These are phyloP conservation scores for Invenusta paracnida DNA, from an alignment of 2,888 invertebrate species.

Conservation along the genomic window DNA sequence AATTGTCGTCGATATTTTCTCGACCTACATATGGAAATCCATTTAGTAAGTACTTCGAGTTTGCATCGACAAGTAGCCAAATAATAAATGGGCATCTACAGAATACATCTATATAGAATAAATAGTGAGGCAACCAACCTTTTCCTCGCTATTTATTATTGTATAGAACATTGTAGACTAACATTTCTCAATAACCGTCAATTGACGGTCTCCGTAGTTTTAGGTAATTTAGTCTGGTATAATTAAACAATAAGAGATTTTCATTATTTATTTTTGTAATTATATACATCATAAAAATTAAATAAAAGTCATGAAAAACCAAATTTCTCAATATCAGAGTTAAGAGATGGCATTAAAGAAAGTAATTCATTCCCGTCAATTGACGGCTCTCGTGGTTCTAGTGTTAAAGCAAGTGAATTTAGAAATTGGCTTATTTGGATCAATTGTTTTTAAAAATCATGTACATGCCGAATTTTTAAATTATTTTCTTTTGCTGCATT, in stretches of 20 bases:
- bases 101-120: neutral
- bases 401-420: neutral
- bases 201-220: slow-evolving; percentile 6
- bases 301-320: slow-evolving; percentile 11
- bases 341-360: slow-evolving; percentile 29
- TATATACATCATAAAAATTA: slow-evolving; percentile 29
- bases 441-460: neutral
- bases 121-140: slow-evolving; percentile 23
- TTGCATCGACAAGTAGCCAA: slow-evolving; percentile 15
- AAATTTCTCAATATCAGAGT: slow-evolving; percentile 10
- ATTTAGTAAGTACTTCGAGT: slow-evolving; percentile 17
- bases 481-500: neutral
- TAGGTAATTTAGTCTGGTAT: slow-evolving; percentile 23
- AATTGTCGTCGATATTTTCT: slow-evolving; percentile 25
- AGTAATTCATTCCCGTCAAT: slow-evolving; percentile 29
- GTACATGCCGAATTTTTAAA: neutral
- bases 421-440: neutral
- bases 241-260: slow-evolving; percentile 26
- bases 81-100: slow-evolving; percentile 24
- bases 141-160: slow-evolving; percentile 1
- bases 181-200: slow-evolving; percentile 13
- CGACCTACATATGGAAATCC: slow-evolving; percentile 32
- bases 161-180: slow-evolving; percentile 1
- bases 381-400: slow-evolving; percentile 26
- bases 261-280: neutral